Conservation (phyloP, 2,113 vertebrate species). For the Amphiprion ocellaris region DNA sequence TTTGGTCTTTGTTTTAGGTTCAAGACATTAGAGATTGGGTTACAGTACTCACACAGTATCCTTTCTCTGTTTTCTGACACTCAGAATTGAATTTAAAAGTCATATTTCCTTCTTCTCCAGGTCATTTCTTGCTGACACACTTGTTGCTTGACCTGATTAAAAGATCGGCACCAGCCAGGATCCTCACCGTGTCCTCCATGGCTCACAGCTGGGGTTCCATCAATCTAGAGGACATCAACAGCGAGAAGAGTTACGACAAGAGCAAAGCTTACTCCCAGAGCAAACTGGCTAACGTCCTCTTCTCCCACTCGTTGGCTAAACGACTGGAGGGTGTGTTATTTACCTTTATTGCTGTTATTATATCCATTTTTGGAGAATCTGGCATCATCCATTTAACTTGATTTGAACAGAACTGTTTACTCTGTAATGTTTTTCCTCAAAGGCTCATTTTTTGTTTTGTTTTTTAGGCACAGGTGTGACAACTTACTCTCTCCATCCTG, state of each 20-base stretch:
- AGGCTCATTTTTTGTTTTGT: background rate
- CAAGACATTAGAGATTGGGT: no score
- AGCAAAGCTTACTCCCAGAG: conserved; percentile 83
- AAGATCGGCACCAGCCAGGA: conserved; percentile 80
- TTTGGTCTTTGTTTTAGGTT: no score
- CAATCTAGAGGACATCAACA: conserved; percentile 87
- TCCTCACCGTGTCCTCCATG: conserved; percentile 84
- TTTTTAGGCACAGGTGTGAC: conserved; percentile 79
- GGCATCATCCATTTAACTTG: background rate
- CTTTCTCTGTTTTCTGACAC: no score
- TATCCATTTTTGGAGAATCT: no score
- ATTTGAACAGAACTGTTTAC: background rate
- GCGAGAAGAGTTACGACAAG: conserved; percentile 84
- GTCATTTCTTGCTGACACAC: conserved; percentile 86
- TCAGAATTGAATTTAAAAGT: no score
- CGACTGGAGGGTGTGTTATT: conserved; percentile 78
- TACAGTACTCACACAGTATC: no score
- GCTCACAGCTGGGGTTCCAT: conserved; percentile 83
- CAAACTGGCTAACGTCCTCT: conserved; percentile 87
- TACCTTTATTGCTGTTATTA: background rate
- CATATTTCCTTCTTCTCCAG: conserved; percentile 52
- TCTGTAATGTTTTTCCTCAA: background rate
- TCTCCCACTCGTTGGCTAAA: conserved; percentile 79
- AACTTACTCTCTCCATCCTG: conserved; percentile 83
- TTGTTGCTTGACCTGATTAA: conserved; percentile 86